Conservation (phyloP, 2,113 vertebrate genomes). For the Orycteropus afer region DNA sequence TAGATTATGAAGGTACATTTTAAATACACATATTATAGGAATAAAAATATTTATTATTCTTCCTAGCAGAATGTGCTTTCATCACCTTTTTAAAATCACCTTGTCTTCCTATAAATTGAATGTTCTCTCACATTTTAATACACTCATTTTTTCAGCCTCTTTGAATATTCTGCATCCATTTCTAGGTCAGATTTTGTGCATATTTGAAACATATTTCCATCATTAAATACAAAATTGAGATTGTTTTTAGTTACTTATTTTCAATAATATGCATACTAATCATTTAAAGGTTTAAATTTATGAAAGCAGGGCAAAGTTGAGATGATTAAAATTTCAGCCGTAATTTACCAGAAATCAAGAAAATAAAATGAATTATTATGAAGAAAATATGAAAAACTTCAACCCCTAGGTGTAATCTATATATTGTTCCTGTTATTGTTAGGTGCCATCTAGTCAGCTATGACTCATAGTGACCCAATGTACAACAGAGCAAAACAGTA, state of each 20-base stretch:
- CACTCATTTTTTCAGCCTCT: background rate
- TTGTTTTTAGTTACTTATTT: background rate
- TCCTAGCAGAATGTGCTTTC: background rate
- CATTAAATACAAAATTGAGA: conserved; percentile 14
- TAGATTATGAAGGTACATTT: conserved; percentile 15
- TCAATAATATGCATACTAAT: conserved; percentile 31
- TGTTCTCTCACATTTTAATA: conserved; percentile 7
- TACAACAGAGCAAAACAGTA: no score
- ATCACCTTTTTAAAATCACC: conserved; percentile 23
- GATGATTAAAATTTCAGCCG: conserved; percentile 46
- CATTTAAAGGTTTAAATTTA: conserved; percentile 39
- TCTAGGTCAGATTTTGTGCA: background rate
- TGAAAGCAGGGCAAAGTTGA: conserved; percentile 29
- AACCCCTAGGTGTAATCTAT: no score
- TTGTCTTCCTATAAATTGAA: conserved; percentile 4
- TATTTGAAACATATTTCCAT: conserved; percentile 44
- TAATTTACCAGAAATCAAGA: conserved; percentile 48
- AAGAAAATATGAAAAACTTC: no score
- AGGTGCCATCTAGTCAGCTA: no score
- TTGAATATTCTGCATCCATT: background rate
- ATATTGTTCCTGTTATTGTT: no score
- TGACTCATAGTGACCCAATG: no score
- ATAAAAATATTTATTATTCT: conserved; percentile 13
- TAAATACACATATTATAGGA: background rate
- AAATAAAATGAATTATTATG: no score